Base-by-base conservation (phyloP, 64 coral and sea anemone genomes). In the Pocillopora damicornis region DNA sequence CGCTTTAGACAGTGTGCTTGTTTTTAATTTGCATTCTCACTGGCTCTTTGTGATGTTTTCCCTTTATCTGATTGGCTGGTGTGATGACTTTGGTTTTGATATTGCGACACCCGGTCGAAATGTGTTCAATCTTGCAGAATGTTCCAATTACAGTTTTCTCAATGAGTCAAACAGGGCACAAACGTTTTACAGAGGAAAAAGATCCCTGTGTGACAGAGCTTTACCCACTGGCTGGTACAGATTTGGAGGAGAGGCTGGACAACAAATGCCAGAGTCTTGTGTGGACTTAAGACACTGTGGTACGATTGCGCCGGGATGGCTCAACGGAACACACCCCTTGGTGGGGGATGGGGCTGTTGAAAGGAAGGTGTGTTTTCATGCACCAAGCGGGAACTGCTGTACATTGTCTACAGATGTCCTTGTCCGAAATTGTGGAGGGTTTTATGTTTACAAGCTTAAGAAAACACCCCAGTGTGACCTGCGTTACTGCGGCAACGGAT, bases 401-500 rank as follows among this genome's bases (percentile, higher is more conserved):
- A 12, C 1, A 60, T 66, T 0, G 3, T 38, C 35, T 7, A 67
- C n/a, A 18, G 9, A 38, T 20, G 36, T 83, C 37, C 7, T 15
- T 63, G 59, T 82, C 22, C 58, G 58, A 56, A 82, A 82, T 59
- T 82, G 79, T 26, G 59, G 81, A 65, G 36, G 35, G 11, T 83
- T 61, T 35, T 65, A 34, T 13, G 81, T 83, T 83, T 83, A 83
- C 81, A 34, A 67, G 38, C 61, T 83, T 11, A 30, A 83, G 17
- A 9, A 12, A 18, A 5, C 81, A 38, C 58, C n/a, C 63, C 15
- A 16, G 5, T 82, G 80, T 42, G 25, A 37, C 25, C 6, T 64
- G 18, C 80, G 80, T 17, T 82, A 82, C 58, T 82, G 80, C 63
- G 80, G 80, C 60, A 82, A 82, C 60, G 61, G 61, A 63, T 15